These are phyloP conservation scores for Sipha flava DNA, from an alignment of 1,140 invertebrate genomes.

Conservation along the genomic window DNA sequence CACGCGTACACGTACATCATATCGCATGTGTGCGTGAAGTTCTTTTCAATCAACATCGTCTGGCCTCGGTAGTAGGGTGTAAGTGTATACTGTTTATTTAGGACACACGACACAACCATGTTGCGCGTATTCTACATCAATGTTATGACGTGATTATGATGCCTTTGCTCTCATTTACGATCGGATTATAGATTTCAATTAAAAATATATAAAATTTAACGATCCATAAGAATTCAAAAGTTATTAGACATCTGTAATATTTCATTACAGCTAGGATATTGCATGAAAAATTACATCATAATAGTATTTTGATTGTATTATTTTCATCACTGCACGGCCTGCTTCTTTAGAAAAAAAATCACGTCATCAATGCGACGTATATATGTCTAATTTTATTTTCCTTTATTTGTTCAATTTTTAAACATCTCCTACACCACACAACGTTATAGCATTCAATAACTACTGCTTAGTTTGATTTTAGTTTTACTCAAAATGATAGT, in stretches of 20 bases:
- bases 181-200: slow-evolving; percentile 15
- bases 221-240: background rate
- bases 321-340: background rate
- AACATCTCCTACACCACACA: too few relatives aligned
- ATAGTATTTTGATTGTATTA: background rate
- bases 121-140: slow-evolving; percentile 9
- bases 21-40: background rate
- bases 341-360: background rate
- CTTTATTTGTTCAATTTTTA: too few relatives aligned
- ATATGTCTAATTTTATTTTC: background rate
- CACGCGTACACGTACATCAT: background rate
- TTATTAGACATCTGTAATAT: background rate
- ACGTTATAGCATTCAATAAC: too few relatives aligned
- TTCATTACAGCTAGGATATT: background rate
- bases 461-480: too few relatives aligned
- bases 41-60: background rate
- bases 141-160: background rate
- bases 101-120: slow-evolving; percentile 5
- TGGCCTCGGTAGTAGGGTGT: background rate
- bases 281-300: background rate
- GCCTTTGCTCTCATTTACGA: background rate
- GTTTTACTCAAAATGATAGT: too few relatives aligned
- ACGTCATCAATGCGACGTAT: background rate
- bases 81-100: background rate
- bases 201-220: slow-evolving; percentile 1